A percentile compares a stretch with the other conserved stretches of the same genome.
phyloP scores from a whole-genome alignment of 2,888 invertebrate species.

The Acanthosoma haemorrhoidale region DNA sequence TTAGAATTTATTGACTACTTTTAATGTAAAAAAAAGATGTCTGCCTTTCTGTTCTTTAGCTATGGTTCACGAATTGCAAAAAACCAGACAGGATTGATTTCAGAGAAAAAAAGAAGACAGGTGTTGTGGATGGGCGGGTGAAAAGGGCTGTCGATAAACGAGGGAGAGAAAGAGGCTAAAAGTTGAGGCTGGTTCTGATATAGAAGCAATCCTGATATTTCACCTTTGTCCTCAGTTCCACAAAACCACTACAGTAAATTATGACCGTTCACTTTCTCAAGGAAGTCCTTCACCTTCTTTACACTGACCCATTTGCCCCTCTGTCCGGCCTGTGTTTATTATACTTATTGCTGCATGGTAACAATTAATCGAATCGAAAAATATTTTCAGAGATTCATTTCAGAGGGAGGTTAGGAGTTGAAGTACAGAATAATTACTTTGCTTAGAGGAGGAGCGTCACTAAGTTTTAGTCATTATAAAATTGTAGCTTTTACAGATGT shows the following conservation, averaged over 20 bases:
- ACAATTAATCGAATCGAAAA: too few species aligned
- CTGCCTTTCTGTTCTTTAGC: neutral
- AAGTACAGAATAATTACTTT: too few species aligned
- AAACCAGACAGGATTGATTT: neutral
- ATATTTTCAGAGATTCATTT: too few species aligned
- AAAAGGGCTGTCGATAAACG: constrained; percentile 4
- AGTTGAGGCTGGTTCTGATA: neutral
- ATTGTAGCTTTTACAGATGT: too few species aligned
- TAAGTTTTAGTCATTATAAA: too few species aligned
- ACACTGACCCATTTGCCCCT: neutral
- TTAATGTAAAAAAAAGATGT: too few species aligned
- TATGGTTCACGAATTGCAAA: neutral
- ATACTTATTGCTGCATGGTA: too few species aligned
- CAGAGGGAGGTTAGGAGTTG: too few species aligned
- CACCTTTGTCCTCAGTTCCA: neutral
- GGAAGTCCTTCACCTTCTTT: neutral
- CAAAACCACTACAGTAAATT: neutral
- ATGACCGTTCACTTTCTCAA: neutral
- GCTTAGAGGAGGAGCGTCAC: too few species aligned
- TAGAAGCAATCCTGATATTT: neutral
- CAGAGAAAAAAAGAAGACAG: neutral
- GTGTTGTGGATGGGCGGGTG: neutral
- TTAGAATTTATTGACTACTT: too few species aligned
- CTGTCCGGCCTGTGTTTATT: too few species aligned
- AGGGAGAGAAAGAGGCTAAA: neutral